Percentiles rank a stretch among this genome's conserved stretches.
These are phyloP conservation scores for Orchesella cincta DNA, from an alignment of 1,140 invertebrate species.

Conservation along the genomic window DNA sequence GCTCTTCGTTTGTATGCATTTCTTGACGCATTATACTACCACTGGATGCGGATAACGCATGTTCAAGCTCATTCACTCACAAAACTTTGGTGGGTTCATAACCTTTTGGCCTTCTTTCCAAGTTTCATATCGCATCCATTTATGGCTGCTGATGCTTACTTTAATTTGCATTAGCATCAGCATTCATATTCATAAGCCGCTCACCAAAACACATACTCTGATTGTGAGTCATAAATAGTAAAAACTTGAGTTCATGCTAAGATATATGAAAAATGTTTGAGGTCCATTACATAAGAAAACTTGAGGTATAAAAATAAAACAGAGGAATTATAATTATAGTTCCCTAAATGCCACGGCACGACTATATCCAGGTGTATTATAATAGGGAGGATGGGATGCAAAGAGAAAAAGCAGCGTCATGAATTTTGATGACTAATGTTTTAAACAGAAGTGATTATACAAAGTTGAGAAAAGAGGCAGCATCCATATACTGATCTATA, in stretches of 20 bases:
- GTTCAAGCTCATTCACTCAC: not conserved
- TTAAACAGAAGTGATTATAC: constrained; percentile 21
- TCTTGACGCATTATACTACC: not conserved
- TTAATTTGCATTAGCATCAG: constrained; percentile 20
- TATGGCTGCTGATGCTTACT: not conserved
- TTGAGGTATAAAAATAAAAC: too few species aligned
- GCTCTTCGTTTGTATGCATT: not conserved
- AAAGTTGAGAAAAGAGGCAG: not conserved
- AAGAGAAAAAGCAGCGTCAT: not conserved
- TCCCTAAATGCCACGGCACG: too few species aligned
- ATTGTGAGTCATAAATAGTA: too few species aligned
- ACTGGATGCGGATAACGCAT: not conserved
- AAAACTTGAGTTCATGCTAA: not conserved
- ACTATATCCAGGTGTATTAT: not conserved
- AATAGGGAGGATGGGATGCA: not conserved
- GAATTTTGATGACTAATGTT: constrained; percentile 10
- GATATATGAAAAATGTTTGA: not conserved
- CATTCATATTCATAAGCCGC: constrained; percentile 24
- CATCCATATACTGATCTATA: not conserved
- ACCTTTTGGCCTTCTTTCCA: not conserved
- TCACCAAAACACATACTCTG: too few species aligned
- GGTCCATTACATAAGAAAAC: too few species aligned
- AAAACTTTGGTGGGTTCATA: not conserved
- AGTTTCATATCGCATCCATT: not conserved
- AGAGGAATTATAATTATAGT: too few species aligned